phyloP scores from a whole-genome alignment of 2,797 vertebrate species.

The Pterois miles region DNA sequence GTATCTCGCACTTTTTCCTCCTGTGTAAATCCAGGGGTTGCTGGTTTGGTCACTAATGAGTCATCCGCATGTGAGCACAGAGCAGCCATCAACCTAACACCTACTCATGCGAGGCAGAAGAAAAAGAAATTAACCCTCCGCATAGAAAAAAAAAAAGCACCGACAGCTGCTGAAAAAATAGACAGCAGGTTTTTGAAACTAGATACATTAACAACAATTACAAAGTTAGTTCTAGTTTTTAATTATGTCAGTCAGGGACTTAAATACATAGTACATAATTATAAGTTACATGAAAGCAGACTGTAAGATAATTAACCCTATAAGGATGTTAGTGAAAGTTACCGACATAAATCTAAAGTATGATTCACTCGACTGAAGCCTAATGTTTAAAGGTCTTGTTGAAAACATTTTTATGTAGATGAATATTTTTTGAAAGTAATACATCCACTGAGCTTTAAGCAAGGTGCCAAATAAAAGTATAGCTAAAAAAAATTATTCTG shows the following conservation, averaged over 20 bases:
- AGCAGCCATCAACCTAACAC: slow-evolving; percentile 17
- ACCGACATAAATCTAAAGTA: background rate
- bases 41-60: slow-evolving; percentile 16
- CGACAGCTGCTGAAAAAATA: background rate
- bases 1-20: background rate
- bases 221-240: background rate
- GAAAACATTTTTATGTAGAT: too few species aligned
- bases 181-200: background rate
- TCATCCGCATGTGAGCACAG: background rate
- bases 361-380: background rate
- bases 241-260: slow-evolving; percentile 1
- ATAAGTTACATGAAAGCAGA: background rate
- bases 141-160: background rate
- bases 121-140: slow-evolving; percentile 2
- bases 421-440: too few species aligned
- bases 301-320: background rate
- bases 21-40: slow-evolving; percentile 6
- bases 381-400: background rate
- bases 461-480: too few species aligned
- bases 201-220: background rate
- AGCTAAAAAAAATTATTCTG: too few species aligned
- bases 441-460: too few species aligned
- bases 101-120: background rate
- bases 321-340: background rate
- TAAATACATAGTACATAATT: background rate